Percentiles rank a stretch among this genome's conserved stretches.
Conservation (phyloP, 2,797 vertebrate genomes). For the Gorsachius magnificus region DNA sequence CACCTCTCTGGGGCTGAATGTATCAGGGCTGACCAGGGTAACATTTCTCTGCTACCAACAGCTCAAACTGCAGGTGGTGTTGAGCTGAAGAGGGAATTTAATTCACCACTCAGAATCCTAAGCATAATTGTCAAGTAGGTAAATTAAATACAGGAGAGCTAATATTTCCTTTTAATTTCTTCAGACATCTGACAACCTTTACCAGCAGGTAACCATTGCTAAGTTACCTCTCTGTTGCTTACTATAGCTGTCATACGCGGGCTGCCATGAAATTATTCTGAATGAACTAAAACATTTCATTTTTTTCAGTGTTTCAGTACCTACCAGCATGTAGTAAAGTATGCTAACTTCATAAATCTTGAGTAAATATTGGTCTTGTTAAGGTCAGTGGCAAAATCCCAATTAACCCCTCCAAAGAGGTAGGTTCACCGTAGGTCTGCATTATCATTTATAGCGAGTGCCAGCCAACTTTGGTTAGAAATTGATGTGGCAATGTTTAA, state of each 20-base stretch:
- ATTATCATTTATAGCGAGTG: not conserved
- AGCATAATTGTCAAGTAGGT: not conserved
- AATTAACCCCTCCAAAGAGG: not conserved
- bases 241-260: not conserved
- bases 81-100: not conserved
- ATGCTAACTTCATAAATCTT: not conserved
- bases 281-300: not conserved
- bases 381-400: not conserved
- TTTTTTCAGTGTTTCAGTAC: not conserved
- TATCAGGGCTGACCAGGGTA: not conserved
- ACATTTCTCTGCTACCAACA: not conserved
- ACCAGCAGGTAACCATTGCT: not conserved
- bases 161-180: not conserved
- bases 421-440: not conserved
- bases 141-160: slow-evolving; percentile 4
- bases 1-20: not conserved
- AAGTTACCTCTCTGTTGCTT: not conserved
- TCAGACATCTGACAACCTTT: not conserved
- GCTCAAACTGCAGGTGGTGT: not conserved
- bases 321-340: not conserved
- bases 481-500: not conserved
- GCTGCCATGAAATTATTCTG: not conserved
- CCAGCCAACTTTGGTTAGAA: not conserved
- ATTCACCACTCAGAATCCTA: not conserved
- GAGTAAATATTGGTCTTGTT: not conserved